These are phyloP conservation scores for Doryteuthis pealeii DNA, from an alignment of 1,140 invertebrate genomes.

Conservation along the genomic window DNA sequence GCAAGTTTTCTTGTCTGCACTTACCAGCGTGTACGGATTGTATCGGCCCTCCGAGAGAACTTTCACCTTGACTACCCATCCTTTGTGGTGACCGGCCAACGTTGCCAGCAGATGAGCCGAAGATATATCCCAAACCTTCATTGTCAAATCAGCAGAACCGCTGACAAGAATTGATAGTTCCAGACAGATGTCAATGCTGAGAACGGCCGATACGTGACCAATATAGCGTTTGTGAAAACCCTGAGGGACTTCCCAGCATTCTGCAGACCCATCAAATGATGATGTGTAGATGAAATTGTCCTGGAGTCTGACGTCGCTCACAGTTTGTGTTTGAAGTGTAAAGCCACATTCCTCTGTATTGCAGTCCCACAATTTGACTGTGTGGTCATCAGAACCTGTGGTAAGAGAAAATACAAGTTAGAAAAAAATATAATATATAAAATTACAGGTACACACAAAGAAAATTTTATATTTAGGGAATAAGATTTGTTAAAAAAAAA, in stretches of 20 bases:
- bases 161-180: slow-evolving; percentile 86
- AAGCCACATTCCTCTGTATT: slow-evolving; percentile 13
- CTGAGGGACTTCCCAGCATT: slow-evolving; percentile 31
- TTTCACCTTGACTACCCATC: slow-evolving; percentile 19
- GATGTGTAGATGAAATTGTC: slow-evolving; percentile 26
- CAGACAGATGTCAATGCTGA: slow-evolving; percentile 74
- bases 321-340: slow-evolving; percentile 17
- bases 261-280: slow-evolving; percentile 32
- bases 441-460: too few species aligned
- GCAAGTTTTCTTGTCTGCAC: slow-evolving; percentile 10
- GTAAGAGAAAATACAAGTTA: slow-evolving; percentile 17
- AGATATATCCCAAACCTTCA: slow-evolving; percentile 27
- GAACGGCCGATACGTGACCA: slow-evolving; percentile 34
- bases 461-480: not conserved
- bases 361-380: slow-evolving; percentile 37
- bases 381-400: slow-evolving; percentile 43
- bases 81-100: slow-evolving; percentile 8
- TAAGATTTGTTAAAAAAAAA: not conserved
- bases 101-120: not conserved
- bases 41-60: not conserved
- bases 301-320: slow-evolving; percentile 28
- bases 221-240: slow-evolving; percentile 7
- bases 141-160: slow-evolving; percentile 51
- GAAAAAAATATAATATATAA: not conserved
- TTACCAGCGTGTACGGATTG: not conserved